Evolutionary conservation across 1,140 invertebrate genomes (phyloP).

Genomic region (Sweltsa coloradensis): DNA sequence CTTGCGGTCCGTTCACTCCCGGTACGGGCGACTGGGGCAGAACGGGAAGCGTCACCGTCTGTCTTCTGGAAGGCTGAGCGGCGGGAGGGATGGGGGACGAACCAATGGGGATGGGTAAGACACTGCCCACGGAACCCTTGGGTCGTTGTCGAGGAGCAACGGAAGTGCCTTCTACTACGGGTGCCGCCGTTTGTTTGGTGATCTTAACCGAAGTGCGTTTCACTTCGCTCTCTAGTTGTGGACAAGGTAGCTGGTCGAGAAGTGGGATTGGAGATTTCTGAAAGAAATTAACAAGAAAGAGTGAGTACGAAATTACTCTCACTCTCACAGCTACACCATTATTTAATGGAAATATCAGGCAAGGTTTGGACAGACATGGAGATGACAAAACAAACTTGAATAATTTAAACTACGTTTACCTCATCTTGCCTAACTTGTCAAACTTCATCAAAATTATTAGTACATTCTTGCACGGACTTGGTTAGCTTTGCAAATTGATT

Average conservation of each 20-base stretch:
- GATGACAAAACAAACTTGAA: too few relatives aligned
- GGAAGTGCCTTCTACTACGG: slow-evolving; percentile 57
- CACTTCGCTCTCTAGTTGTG: slow-evolving; percentile 49
- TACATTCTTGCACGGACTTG: too few relatives aligned
- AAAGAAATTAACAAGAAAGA: slow-evolving; percentile 14
- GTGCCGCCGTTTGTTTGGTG: slow-evolving; percentile 23
- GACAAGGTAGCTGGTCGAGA: slow-evolving; percentile 48
- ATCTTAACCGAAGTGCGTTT: slow-evolving; percentile 43
- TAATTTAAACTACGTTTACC: too few relatives aligned
- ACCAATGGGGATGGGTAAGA: slow-evolving; percentile 5
- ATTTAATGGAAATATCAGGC: too few relatives aligned
- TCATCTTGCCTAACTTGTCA: too few relatives aligned
- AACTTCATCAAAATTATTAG: too few relatives aligned
- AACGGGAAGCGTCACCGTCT: not conserved
- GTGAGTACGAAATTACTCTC: not conserved
- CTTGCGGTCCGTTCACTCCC: too few relatives aligned
- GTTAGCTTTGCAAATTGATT: too few relatives aligned
- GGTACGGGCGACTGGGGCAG: slow-evolving; percentile 6
- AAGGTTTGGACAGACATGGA: too few relatives aligned
- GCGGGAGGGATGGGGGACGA: not conserved
- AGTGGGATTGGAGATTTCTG: slow-evolving; percentile 52
- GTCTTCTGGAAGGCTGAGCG: slow-evolving; percentile 1
- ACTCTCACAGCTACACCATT: not conserved
- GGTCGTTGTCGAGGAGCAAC: slow-evolving; percentile 76
- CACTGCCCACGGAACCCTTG: slow-evolving; percentile 33